Base-by-base conservation (phyloP, 2,113 vertebrate species). In the Myotis yumanensis region DNA sequence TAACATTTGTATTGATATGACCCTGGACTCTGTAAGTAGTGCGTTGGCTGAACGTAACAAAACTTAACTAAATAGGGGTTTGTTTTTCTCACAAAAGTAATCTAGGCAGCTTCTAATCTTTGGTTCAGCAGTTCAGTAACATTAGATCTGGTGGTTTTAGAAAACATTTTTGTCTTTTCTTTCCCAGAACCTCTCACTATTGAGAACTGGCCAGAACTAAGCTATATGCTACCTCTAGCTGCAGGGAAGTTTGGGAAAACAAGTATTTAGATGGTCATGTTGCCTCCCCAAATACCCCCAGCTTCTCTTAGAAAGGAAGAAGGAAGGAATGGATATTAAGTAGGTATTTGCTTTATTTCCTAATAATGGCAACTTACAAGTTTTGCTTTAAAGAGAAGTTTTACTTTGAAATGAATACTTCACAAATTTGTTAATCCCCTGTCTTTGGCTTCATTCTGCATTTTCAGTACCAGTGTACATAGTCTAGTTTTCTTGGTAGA, bases 71-170 rank as follows among this genome's bases (percentile, higher is more conserved):
- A 52, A 25, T 51, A 76, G 40, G 32, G 32, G 28, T 69, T 75
- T 88, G 48, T 73, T 77, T 92, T 76, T 71, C 90, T 92, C 62
- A 69, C 43, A 66, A 40, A 87, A 71, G 59, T 71, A 88, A n/a
- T 69, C 51, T 71, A 54, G 77, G 17, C 16, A 77, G 51, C 40
- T 16, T 84, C 59, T 88, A 69, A 71, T 17, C 84, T 89, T 89
- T 32, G 51, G 40, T 51, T 89, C 43, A 89, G 20, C 12, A 52
- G 43, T 84, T 59, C 51, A 85, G 0, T 88, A 35, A 46, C 76
- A 76, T 23, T 80, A 18, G 68, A 86, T 23, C 40, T 71, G n/a
- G 40, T 77, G 85, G 20, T 30, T 79, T 86, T 59, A 9, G 3
- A 37, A 75, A 48, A 54, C 48, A 18, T 14, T 81, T 43, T 86